phyloP scores from a whole-genome alignment of 2,797 vertebrate genomes.

The Platyrinchus mystaceus region DNA sequence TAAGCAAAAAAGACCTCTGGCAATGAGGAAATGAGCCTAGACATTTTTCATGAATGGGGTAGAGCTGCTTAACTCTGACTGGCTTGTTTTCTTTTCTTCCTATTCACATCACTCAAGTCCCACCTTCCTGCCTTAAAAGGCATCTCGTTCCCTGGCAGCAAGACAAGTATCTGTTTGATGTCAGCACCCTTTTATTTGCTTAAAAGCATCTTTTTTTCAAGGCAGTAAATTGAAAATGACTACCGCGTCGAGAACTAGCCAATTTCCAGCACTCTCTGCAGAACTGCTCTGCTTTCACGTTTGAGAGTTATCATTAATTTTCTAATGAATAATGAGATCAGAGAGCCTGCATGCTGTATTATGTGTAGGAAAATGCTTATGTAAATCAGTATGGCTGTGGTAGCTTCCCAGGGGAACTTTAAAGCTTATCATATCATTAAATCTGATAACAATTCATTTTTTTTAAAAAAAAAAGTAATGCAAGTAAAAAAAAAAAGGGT shows the following conservation, averaged over 20 bases:
- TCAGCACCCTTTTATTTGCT: constrained; percentile 73
- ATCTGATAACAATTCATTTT: constrained; percentile 63
- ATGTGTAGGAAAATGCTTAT: constrained; percentile 41
- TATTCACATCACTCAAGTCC: constrained; percentile 79
- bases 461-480: not conserved
- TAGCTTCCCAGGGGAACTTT: constrained; percentile 48
- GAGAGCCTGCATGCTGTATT: constrained; percentile 66
- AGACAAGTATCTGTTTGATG: constrained; percentile 76
- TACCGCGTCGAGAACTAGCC: constrained; percentile 62
- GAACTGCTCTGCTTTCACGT: constrained; percentile 58
- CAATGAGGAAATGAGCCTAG: constrained; percentile 78
- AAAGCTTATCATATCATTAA: constrained; percentile 62
- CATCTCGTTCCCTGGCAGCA: constrained; percentile 71
- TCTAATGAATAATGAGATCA: constrained; percentile 74
- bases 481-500: not conserved
- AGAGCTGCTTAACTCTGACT: constrained; percentile 76
- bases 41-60: constrained; percentile 82
- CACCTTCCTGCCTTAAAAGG: constrained; percentile 77
- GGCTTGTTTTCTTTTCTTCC: constrained; percentile 75
- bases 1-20: constrained; percentile 70
- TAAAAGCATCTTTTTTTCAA: constrained; percentile 71
- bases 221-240: constrained; percentile 71
- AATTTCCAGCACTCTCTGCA: constrained; percentile 65
- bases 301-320: constrained; percentile 73
- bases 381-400: constrained; percentile 22